phyloP scores from a whole-genome alignment of 1,140 invertebrate genomes.

The Lerema accius region DNA sequence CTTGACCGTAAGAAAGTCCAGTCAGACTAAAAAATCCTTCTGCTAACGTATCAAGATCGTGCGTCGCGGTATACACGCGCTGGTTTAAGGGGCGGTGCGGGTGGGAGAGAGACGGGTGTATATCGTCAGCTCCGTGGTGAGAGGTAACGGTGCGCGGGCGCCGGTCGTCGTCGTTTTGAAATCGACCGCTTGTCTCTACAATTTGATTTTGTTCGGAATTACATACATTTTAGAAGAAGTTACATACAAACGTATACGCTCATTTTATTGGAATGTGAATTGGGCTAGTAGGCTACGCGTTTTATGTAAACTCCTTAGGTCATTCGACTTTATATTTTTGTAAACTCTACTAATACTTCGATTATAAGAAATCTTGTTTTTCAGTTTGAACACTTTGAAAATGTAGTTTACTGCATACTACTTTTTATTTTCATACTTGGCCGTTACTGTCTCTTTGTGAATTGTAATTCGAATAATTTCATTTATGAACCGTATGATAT shows the following conservation, averaged over 20 bases:
- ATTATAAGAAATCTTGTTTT: background rate
- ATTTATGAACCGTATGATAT: too few relatives aligned
- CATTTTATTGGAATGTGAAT: constrained; percentile 4
- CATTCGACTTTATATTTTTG: constrained; percentile 6
- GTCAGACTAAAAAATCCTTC: constrained; percentile 1
- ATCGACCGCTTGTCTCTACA: constrained; percentile 11
- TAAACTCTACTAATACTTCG: background rate
- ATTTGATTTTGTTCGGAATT: constrained; percentile 26
- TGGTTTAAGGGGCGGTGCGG: constrained; percentile 40
- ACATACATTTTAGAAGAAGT: constrained; percentile 6
- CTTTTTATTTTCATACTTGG: too few relatives aligned
- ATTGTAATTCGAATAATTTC: too few relatives aligned
- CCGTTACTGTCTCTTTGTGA: too few relatives aligned
- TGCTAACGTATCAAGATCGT: constrained; percentile 47
- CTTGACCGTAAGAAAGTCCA: constrained; percentile 2
- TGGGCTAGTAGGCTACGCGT: constrained; percentile 19
- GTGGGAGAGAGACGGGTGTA: constrained; percentile 39
- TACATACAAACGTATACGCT: background rate
- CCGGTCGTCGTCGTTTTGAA: constrained; percentile 8
- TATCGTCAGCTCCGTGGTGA: background rate
- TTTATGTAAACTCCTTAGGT: constrained; percentile 12
- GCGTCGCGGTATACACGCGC: constrained; percentile 27
- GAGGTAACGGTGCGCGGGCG: constrained; percentile 22
- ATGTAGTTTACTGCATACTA: background rate
- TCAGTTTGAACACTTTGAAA: background rate